A percentile compares a stretch with the other conserved stretches of the same genome.
phyloP scores from a whole-genome alignment of 2,888 invertebrate genomes.

The Psylliodes chrysocephalus region DNA sequence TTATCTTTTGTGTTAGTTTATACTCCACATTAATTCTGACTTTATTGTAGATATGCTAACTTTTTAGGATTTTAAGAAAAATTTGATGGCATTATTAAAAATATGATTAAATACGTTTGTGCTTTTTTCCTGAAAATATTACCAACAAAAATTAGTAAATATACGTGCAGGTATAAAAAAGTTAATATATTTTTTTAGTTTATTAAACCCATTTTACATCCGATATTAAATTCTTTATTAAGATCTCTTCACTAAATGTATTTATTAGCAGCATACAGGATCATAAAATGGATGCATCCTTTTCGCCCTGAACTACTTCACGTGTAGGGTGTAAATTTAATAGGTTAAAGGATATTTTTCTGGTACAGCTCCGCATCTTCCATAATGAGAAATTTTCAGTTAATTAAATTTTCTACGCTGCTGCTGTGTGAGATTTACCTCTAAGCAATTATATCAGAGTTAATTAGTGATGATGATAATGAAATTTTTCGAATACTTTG shows the following conservation, averaged over 20 bases:
- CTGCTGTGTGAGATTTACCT: constrained; percentile 37
- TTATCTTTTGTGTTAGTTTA: no score
- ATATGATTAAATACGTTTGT: no score
- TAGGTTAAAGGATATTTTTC: constrained; percentile 37
- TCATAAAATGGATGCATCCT: not conserved
- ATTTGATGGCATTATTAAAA: no score
- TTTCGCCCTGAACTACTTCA: not conserved
- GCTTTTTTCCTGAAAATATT: no score
- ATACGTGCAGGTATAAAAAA: no score
- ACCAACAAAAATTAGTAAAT: no score
- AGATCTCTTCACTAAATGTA: not conserved
- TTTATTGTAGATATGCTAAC: no score
- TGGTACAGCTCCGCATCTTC: constrained; percentile 29
- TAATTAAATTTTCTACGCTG: constrained; percentile 37
- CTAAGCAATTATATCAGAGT: constrained; percentile 33
- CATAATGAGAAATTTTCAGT: constrained; percentile 41
- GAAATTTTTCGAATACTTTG: constrained; percentile 31
- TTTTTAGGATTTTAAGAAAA: no score
- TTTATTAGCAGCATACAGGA: not conserved
- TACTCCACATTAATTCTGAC: no score
- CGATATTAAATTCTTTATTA: not conserved
- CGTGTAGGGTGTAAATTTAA: constrained; percentile 26
- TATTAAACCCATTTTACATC: no score
- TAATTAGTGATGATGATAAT: constrained; percentile 39
- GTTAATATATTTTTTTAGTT: no score